These are phyloP conservation scores for Meiosimyza platycephala DNA, from an alignment of 2,888 invertebrate genomes.

Conservation along the genomic window DNA sequence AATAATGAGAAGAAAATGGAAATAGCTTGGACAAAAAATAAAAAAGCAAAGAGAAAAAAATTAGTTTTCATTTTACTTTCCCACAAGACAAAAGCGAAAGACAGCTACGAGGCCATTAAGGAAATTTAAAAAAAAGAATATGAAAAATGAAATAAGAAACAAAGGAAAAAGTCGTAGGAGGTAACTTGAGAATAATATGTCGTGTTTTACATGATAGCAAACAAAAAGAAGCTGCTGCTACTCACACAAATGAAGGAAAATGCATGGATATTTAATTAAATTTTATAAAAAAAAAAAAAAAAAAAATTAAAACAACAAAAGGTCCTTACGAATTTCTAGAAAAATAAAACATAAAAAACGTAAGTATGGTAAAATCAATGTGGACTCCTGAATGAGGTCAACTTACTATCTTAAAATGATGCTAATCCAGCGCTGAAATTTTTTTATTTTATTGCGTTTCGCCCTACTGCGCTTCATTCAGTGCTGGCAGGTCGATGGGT, in stretches of 20 bases:
- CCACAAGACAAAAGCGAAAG: conserved; percentile 11
- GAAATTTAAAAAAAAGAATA: conserved; percentile 25
- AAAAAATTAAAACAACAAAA: no score
- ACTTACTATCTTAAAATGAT: no score
- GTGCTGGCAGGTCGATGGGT: no score
- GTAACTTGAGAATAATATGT: conserved; percentile 11
- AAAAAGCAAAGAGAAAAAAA: not conserved
- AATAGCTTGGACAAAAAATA: conserved; percentile 24
- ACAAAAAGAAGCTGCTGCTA: conserved; percentile 4
- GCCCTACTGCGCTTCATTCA: no score
- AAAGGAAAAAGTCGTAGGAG: not conserved
- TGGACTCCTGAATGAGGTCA: no score
- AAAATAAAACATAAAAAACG: not conserved
- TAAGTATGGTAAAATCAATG: not conserved
- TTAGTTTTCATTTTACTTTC: not conserved
- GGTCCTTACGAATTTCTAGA: not conserved
- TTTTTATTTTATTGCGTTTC: no score
- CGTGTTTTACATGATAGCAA: conserved; percentile 21
- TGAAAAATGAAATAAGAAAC: conserved; percentile 10
- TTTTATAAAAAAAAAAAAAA: not conserved
- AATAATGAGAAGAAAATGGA: conserved; percentile 34
- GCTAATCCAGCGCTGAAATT: no score
- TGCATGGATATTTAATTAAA: conserved; percentile 28
- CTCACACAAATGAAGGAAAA: not conserved
- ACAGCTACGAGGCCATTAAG: conserved; percentile 23